phyloP scores from a whole-genome alignment of 2,888 invertebrate genomes.

The Lepas anatifera region DNA sequence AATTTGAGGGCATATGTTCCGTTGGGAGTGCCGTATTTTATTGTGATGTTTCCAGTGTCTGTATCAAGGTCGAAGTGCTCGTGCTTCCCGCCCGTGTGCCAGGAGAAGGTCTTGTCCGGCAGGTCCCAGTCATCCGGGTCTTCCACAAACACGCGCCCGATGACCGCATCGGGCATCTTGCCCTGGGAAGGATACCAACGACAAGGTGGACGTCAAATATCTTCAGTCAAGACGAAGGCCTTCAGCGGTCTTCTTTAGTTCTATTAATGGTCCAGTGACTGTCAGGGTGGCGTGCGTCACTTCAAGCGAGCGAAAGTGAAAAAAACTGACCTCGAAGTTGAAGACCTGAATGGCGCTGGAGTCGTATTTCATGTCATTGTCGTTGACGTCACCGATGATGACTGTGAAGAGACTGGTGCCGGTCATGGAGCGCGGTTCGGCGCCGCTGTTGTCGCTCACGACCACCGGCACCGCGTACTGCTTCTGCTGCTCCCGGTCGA shows the following conservation, averaged over 20 bases:
- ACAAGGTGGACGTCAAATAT: too few species aligned
- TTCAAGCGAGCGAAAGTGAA: too few species aligned
- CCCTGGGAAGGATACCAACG: conserved; percentile 40
- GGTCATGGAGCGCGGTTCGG: conserved; percentile 35
- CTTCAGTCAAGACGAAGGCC: too few species aligned
- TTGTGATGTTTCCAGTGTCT: conserved; percentile 76
- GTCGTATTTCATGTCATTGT: conserved; percentile 78
- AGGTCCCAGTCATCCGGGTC: conserved; percentile 97
- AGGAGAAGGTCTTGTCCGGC: conserved; percentile 72
- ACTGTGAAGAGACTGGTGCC: conserved; percentile 75
- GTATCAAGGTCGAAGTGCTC: conserved; percentile 52
- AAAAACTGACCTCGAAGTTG: conserved; percentile 69
- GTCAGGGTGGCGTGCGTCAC: too few species aligned
- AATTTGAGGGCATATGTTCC: conserved; percentile 62
- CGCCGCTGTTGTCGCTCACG: conserved; percentile 68
- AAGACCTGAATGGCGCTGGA: conserved; percentile 85
- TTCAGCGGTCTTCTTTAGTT: too few species aligned
- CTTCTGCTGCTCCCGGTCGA: conserved; percentile 78
- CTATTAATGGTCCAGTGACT: too few species aligned
- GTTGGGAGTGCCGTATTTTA: conserved; percentile 59
- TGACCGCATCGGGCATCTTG: conserved; percentile 61
- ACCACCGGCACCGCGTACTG: conserved; percentile 77
- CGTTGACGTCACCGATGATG: conserved; percentile 88
- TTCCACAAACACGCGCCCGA: conserved; percentile 84
- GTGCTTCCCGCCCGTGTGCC: conserved; percentile 39